These are phyloP conservation scores for Leptinotarsa juncta DNA, from an alignment of 2,888 invertebrate species.

Conservation along the genomic window DNA sequence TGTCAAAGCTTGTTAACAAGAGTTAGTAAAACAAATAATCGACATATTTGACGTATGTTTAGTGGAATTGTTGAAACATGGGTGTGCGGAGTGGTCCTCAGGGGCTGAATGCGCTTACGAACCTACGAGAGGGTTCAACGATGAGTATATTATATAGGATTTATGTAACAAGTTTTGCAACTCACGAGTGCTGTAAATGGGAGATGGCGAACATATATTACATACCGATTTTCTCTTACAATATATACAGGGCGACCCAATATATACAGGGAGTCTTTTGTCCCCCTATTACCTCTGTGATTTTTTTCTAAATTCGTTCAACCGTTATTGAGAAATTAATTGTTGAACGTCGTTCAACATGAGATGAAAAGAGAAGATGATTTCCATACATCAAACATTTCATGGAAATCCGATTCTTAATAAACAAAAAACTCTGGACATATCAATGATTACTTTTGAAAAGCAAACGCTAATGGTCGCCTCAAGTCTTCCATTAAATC, in stretches of 20 bases:
- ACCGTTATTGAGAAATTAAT: too few relatives aligned
- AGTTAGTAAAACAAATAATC: slow-evolving; percentile 36
- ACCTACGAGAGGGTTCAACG: not conserved
- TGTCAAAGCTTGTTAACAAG: slow-evolving; percentile 30
- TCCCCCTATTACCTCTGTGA: too few relatives aligned
- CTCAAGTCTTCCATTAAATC: not conserved
- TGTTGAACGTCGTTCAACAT: too few relatives aligned
- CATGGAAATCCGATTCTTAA: not conserved
- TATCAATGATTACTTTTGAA: not conserved
- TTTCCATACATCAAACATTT: not conserved
- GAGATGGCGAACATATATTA: too few relatives aligned
- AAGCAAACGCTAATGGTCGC: not conserved
- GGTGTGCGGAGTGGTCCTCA: slow-evolving; percentile 1
- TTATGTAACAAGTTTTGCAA: too few relatives aligned
- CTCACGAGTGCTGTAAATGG: too few relatives aligned
- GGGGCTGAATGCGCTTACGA: not conserved
- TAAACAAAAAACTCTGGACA: not conserved
- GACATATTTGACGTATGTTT: slow-evolving; percentile 34
- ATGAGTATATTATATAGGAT: not conserved
- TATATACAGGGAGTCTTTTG: too few relatives aligned
- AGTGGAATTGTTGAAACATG: slow-evolving; percentile 25
- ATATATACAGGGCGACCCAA: too few relatives aligned
- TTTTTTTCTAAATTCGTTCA: too few relatives aligned
- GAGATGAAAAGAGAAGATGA: not conserved
- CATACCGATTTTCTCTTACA: too few relatives aligned